Base-by-base conservation (phyloP, 2,888 invertebrate species). In the Tortrix viridana region DNA sequence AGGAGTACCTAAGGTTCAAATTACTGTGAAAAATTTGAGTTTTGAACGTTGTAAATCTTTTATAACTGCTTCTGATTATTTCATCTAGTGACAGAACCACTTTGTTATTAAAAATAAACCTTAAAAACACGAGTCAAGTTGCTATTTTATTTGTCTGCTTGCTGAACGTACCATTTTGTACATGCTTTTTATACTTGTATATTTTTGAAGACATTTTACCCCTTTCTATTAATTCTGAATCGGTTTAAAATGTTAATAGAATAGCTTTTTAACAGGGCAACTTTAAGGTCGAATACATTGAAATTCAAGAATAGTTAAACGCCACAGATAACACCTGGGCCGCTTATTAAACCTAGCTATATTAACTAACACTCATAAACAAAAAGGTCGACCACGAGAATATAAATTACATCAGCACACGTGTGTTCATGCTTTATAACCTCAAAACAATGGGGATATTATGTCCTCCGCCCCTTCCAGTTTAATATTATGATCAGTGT, bases 401-500 rank as follows among this genome's bases (percentile, higher is more conserved):
- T 58, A 62, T 62, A 58, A 63, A 63, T 58, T 57, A 63, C 53
- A 32, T 38, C 26, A 46, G 38, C 37, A 58, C 63, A 52, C 63
- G 63, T 63, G 63, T 62, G 61, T 57, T 57, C 58, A 53, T 63
- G 63, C 57, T 63, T 63, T 63, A 63, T 63, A 63, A 63, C 63
- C 58, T 48, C 47, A 57, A 63, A 63, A 63, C 63, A 63, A 63
- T 63, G 53, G 60, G 18, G 46, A 62, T 50, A 63, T 58, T 63
- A 58, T 58, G 63, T 22, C 53, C 61, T 56, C 48, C 73, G 72
- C 72, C 69, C 70, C 66, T 75, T 78, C 75, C 68, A 75, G 73
- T 60, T 62, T 66, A 69, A 74, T 74, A 74, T 74, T 72, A 75
- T 74, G 69, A 53, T 77, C 74, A 61, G 60, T 69, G 71, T 74